Base-by-base conservation (phyloP, 2,888 invertebrate genomes). In the Dorcus hopei region DNA sequence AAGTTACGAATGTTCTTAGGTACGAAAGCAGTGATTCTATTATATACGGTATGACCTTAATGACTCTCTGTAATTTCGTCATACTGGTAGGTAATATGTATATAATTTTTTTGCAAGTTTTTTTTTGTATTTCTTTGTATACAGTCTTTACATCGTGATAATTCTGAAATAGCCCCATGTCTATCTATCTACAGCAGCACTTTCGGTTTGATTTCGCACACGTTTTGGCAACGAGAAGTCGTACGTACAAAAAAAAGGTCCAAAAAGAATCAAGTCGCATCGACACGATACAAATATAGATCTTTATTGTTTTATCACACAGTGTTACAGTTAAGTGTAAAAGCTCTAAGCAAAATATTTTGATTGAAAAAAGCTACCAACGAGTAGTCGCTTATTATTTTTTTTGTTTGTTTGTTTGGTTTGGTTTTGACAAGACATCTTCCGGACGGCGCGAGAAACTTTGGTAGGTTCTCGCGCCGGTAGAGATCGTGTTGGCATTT, bases 111-210 rank as follows among this genome's bases (percentile, higher is more conserved):
- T 52, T 55, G 51, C 43, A n/a, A n/a, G 19, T 58, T 56, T 51
- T 49, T 43, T 55, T 52, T 55, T 55, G 55, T 53, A 53, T 53
- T 53, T 58, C 42, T 59, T 59, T 55, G 59, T 59, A 59, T 59
- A 60, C 72, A 73, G 73, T 73, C 72, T 73, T 73, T 72, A 72
- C 68, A 72, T 64, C 68, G 70, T 72, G 71, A 72, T 73, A 68
- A 70, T 68, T 65, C 63, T 42, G 49, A 70, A 70, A 70, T 69
- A 70, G 68, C 70, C 71, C 66, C 70, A 69, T 67, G 68, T 64
- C 54, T 55, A 60, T 52, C 42, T 40, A 56, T 33, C 26, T 33
- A 54, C 52, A 63, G 51, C 33, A 52, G 43, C 40, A 38, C 42
- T 11, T 9, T 49, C 38, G 11, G 16, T 33, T 33, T 16, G 38